A percentile compares a stretch with the other conserved stretches of the same genome.
These are phyloP conservation scores for Lamellibrachia luymesi DNA, from an alignment of 1,140 invertebrate species.

Conservation along the genomic window DNA sequence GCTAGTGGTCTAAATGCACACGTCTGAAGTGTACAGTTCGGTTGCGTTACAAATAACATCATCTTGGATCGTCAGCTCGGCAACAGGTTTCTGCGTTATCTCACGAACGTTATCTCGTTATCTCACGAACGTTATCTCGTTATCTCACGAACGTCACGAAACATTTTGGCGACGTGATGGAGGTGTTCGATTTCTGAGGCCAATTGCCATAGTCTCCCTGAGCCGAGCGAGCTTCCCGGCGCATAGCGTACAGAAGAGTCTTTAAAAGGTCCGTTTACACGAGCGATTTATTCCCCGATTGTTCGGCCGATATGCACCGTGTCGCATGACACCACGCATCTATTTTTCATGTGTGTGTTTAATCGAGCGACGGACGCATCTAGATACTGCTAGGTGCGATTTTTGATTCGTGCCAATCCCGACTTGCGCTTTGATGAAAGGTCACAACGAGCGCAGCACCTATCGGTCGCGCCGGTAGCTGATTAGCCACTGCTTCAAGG, in stretches of 20 bases:
- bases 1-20: too few species aligned
- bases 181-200: too few species aligned
- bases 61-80: too few species aligned
- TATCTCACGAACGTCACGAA: too few species aligned
- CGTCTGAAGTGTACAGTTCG: too few species aligned
- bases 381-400: not conserved
- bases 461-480: not conserved
- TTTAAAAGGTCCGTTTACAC: not conserved
- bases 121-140: too few species aligned
- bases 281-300: not conserved
- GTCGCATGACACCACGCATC: not conserved
- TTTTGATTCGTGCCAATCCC: not conserved
- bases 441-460: not conserved
- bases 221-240: too few species aligned
- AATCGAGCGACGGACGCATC: not conserved
- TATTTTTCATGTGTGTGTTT: not conserved
- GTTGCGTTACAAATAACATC: too few species aligned
- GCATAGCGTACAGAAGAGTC: not conserved
- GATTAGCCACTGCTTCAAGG: not conserved
- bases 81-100: too few species aligned
- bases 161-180: too few species aligned
- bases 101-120: too few species aligned
- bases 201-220: too few species aligned
- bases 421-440: not conserved
- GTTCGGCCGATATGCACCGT: not conserved